Conservation (phyloP, 2,888 invertebrate species). For the Augiades crinisus region DNA sequence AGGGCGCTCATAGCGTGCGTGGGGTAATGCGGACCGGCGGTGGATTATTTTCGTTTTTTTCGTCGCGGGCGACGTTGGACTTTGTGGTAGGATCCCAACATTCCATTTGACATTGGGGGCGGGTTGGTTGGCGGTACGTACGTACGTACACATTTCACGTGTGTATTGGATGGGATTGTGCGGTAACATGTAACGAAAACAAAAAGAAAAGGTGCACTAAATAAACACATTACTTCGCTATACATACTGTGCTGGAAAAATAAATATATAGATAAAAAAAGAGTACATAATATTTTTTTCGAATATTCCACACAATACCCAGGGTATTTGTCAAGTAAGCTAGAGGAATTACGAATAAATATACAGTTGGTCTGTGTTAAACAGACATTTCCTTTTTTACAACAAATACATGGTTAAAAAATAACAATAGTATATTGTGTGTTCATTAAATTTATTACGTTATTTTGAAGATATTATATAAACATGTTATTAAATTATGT, state of each 20-base stretch:
- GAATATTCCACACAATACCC: constrained; percentile 10
- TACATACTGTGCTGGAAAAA: constrained; percentile 41
- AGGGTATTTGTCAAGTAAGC: background rate
- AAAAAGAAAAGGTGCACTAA: constrained; percentile 80
- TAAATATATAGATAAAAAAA: constrained; percentile 33
- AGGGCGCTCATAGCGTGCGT: constrained; percentile 29
- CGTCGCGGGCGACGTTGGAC: constrained; percentile 79
- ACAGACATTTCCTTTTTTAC: background rate
- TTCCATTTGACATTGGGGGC: constrained; percentile 59
- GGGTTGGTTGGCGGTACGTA: constrained; percentile 44
- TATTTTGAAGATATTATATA: too few species aligned
- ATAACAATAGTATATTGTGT: too few species aligned
- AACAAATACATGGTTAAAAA: too few species aligned
- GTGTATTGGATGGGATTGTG: constrained; percentile 76
- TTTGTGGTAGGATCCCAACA: constrained; percentile 73
- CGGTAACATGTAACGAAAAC: constrained; percentile 79
- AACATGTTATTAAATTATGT: too few species aligned
- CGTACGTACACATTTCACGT: constrained; percentile 47
- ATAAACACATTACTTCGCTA: constrained; percentile 65
- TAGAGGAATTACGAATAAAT: background rate
- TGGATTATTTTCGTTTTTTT: constrained; percentile 77
- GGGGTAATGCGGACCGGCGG: constrained; percentile 27
- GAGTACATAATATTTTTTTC: constrained; percentile 2
- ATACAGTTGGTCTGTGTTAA: background rate
- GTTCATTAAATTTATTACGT: too few species aligned